Evolutionary conservation across 30 jellyfish, hydroid and myxozoan species (phyloP).

Genomic region (Mastigias papua): DNA sequence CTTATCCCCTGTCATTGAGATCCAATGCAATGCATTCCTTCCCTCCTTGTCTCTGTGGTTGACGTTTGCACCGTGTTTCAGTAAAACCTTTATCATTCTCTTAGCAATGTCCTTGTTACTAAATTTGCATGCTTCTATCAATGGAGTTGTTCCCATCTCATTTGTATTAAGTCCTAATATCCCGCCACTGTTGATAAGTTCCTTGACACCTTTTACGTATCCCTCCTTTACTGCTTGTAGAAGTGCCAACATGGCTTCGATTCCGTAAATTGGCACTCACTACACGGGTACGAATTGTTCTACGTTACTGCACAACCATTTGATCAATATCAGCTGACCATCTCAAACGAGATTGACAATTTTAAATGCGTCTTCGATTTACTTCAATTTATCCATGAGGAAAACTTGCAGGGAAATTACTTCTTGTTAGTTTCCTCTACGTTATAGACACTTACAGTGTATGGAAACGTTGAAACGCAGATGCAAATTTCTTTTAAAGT

Average conservation of each 20-base stretch:
- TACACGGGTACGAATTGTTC: too few species aligned
- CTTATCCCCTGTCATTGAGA: constrained; percentile 46
- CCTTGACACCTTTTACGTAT: constrained; percentile 42
- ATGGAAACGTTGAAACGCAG: too few species aligned
- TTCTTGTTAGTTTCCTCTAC: too few species aligned
- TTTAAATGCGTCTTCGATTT: background rate
- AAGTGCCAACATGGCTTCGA: constrained; percentile 54
- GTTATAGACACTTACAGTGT: too few species aligned
- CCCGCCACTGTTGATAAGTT: constrained; percentile 39
- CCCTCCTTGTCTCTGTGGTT: constrained; percentile 56
- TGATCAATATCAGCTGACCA: too few species aligned
- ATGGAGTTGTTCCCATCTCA: constrained; percentile 65
- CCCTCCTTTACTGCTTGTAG: constrained; percentile 69
- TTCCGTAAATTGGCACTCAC: too few species aligned
- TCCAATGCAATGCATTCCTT: constrained; percentile 74
- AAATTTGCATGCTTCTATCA: constrained; percentile 72
- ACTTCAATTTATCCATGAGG: too few species aligned
- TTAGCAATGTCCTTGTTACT: constrained; percentile 58
- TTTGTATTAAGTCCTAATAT: constrained; percentile 14
- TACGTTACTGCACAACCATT: background rate
- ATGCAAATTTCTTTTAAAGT: too few species aligned
- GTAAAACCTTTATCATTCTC: constrained; percentile 51
- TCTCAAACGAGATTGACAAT: background rate
- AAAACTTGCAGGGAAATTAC: too few species aligned
- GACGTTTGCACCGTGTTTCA: constrained; percentile 63